A percentile compares a stretch with the other conserved stretches of the same genome.
Evolutionary conservation across 1,140 invertebrate species (phyloP).

Genomic region (Probaryconus sp.): DNA sequence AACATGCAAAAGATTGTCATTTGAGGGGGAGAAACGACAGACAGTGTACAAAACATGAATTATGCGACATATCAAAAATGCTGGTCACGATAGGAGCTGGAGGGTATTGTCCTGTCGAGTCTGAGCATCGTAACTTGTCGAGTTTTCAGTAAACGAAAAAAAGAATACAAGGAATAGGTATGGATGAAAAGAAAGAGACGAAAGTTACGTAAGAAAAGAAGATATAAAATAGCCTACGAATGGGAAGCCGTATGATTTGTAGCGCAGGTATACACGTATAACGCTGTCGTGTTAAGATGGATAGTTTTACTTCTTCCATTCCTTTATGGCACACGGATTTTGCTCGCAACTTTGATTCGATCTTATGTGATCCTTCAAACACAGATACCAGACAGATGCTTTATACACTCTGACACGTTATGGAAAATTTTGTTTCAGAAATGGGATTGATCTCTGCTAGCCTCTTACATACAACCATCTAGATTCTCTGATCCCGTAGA

Average conservation of each 20-base stretch:
- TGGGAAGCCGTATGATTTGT: constrained; percentile 63
- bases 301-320: constrained; percentile 32
- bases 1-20: no score
- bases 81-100: constrained; percentile 61
- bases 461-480: no score
- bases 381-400: constrained; percentile 4
- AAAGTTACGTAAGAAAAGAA: constrained; percentile 17
- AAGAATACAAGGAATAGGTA: constrained; percentile 4
- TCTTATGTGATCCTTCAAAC: constrained; percentile 13
- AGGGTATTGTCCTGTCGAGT: constrained; percentile 63
- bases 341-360: constrained; percentile 34
- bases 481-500: no score
- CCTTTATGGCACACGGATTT: constrained; percentile 23
- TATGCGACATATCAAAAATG: constrained; percentile 68
- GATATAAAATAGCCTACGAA: constrained; percentile 30
- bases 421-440: constrained; percentile 5
- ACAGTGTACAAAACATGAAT: constrained; percentile 50
- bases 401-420: neutral
- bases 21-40: no score
- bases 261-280: constrained; percentile 43
- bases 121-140: constrained; percentile 28
- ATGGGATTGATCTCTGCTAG: no score
- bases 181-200: constrained; percentile 5
- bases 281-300: constrained; percentile 36
- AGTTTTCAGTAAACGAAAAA: constrained; percentile 14